Evolutionary conservation across 2,888 invertebrate species (phyloP).

Genomic region (Platynereis dumerilii): DNA sequence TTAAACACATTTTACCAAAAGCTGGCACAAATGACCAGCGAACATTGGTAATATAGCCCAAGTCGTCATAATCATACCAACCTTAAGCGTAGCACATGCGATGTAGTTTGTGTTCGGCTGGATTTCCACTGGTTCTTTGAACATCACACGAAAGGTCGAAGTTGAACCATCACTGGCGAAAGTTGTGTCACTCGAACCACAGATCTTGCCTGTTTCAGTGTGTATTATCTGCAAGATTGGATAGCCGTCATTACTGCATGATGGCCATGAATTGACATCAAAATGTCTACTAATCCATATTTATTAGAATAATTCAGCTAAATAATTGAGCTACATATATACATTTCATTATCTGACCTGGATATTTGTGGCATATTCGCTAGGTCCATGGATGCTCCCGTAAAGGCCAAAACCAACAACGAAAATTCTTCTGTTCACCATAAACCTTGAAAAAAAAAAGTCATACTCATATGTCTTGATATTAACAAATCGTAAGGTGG

Average conservation of each 20-base stretch:
- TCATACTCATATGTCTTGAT: too few species aligned
- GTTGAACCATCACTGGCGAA: conserved; percentile 82
- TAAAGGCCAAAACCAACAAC: conserved; percentile 85
- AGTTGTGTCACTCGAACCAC: conserved; percentile 76
- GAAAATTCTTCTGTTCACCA: conserved; percentile 80
- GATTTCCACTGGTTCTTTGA: conserved; percentile 84
- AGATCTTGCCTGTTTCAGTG: conserved; percentile 76
- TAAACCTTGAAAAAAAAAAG: conserved; percentile 69
- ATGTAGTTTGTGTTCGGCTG: conserved; percentile 80
- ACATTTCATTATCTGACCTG: too few species aligned
- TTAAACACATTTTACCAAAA: too few species aligned
- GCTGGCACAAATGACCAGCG: too few species aligned
- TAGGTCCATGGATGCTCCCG: conserved; percentile 78
- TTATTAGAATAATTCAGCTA: too few species aligned
- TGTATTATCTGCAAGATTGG: conserved; percentile 76
- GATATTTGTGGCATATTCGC: conserved; percentile 79
- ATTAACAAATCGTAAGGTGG: too few species aligned
- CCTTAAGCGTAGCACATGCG: conserved; percentile 80
- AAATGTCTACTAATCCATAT: too few species aligned
- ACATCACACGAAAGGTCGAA: conserved; percentile 80
- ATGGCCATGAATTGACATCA: conserved; percentile 11
- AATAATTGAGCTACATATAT: too few species aligned
- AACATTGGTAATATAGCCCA: too few species aligned
- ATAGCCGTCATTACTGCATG: background rate
- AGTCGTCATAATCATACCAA: conserved; percentile 53